Evolutionary conservation across 2,797 vertebrate species (phyloP).

Genomic region (Tapirus indicus): DNA sequence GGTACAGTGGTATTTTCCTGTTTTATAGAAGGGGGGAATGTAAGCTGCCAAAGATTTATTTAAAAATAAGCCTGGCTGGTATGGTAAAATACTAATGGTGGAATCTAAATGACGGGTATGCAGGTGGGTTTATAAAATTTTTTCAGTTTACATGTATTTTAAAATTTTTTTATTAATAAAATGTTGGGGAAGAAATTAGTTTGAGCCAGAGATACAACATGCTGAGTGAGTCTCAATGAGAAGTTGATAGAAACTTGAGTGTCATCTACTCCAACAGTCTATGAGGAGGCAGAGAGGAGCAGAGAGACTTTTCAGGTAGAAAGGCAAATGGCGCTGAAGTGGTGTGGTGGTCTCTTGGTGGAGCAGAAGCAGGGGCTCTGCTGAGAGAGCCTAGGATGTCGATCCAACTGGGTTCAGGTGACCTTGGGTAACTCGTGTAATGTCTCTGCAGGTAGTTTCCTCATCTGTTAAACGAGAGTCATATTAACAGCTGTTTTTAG

Average conservation of each 20-base stretch:
- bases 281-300: neutral
- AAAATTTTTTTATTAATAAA: neutral
- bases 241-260: neutral
- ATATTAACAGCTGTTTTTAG: neutral
- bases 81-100: slow-evolving; percentile 6
- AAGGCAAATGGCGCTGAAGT: neutral
- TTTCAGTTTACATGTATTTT: neutral
- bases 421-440: neutral
- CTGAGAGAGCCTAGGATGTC: neutral
- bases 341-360: neutral
- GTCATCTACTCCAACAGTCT: neutral
- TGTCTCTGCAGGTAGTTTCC: neutral
- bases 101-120: neutral
- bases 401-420: neutral
- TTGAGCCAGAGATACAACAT: neutral
- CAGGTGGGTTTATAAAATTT: neutral
- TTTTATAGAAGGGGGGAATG: neutral
- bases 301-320: neutral
- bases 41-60: neutral
- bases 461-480: neutral
- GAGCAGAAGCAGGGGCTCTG: neutral
- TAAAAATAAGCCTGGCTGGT: neutral
- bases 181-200: neutral
- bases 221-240: neutral
- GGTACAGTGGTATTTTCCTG: neutral